Conservation (phyloP, 2,797 vertebrate genomes). For the Pangasius larnaudii region DNA sequence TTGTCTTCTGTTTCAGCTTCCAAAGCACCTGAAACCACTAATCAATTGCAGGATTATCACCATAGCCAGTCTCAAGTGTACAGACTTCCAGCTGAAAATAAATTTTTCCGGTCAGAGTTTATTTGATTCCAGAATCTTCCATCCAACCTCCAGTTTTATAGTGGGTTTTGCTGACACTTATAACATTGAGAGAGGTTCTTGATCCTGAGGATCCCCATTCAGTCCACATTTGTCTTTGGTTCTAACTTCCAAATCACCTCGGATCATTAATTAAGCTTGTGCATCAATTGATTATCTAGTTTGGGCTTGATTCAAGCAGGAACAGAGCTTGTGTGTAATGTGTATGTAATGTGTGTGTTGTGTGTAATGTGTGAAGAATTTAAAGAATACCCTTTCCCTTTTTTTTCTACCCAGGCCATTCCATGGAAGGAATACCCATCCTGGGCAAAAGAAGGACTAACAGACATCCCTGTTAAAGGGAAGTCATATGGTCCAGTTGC, state of each 20-base stretch:
- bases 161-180: background rate
- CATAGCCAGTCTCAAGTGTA: background rate
- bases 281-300: background rate
- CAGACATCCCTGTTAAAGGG: constrained; percentile 71
- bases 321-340: background rate
- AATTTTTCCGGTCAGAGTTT: background rate
- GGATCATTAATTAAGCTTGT: background rate
- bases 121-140: background rate
- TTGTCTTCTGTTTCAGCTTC: constrained; percentile 11
- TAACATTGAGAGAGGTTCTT: constrained; percentile 1
- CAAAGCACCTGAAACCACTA: background rate
- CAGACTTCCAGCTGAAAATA: background rate
- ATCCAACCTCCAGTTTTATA: background rate
- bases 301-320: background rate
- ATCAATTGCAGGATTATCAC: background rate
- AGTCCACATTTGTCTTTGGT: background rate
- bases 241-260: background rate
- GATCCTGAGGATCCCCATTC: background rate
- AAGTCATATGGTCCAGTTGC: constrained; percentile 65
- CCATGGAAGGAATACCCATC: constrained; percentile 76
- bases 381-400: background rate
- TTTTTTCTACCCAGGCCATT: constrained; percentile 65
- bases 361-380: background rate
- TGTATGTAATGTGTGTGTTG: no score
- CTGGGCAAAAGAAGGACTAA: constrained; percentile 67